phyloP scores from a whole-genome alignment of 2,797 vertebrate genomes.

The Rhodeus uyekii region DNA sequence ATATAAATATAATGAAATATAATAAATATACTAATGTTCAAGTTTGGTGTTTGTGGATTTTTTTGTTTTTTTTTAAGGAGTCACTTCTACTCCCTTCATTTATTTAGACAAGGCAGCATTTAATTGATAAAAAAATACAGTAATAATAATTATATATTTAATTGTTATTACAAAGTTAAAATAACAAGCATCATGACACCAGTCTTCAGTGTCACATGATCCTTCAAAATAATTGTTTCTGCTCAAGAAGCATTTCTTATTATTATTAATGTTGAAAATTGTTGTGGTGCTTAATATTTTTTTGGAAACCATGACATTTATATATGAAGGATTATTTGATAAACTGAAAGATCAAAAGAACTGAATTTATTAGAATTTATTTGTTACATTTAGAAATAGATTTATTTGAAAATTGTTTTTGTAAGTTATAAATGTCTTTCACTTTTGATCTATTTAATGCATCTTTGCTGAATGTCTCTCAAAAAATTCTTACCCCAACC shows the following conservation, averaged over 20 bases:
- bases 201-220: neutral
- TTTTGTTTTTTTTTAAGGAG: neutral
- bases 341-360: neutral
- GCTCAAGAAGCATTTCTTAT: neutral
- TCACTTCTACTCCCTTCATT: too few relatives aligned
- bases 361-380: neutral
- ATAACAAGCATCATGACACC: neutral
- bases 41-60: too few relatives aligned
- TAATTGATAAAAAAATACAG: neutral
- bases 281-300: neutral
- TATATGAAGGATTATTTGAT: neutral
- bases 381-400: neutral
- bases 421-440: neutral
- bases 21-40: neutral
- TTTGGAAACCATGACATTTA: neutral
- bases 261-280: neutral
- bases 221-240: neutral
- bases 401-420: neutral
- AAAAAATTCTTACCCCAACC: neutral
- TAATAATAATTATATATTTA: neutral
- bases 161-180: neutral
- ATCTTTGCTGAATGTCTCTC: neutral
- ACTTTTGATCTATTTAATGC: neutral
- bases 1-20: neutral
- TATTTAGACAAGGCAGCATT: neutral